Evolutionary conservation across 2,797 vertebrate species (phyloP), one percentile per base, ranked within the genome.

Genomic region (Morelia viridis): DNA sequence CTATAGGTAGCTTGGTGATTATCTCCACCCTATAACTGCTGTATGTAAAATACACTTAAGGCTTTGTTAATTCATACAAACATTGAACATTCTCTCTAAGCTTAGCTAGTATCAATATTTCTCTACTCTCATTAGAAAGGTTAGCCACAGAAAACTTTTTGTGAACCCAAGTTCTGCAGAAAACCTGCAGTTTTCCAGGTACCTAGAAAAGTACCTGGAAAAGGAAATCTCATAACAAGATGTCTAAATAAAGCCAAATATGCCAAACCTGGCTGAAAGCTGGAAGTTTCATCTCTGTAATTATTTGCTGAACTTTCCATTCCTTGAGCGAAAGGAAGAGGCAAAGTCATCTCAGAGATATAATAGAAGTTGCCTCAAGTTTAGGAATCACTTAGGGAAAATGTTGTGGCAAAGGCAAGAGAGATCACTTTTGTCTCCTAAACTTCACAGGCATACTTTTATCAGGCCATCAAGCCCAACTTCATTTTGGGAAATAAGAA

Each of bases 381-480:
- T 41, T 76, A 76, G 8, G 71, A 41, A 31, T 62, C 53, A 26
- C 0, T 28, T 10, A 31, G 31, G 13, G 28, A 28, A 19, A n/a
- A 56, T 15, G 17, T 22, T 13, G 53, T 5, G 26, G 41, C 5
- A 46, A 76, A 87, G 35, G 41, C 22, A 80, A 7, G 6, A 4
- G 7, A 15, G 24, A 24, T 83, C 58, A 83, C 17, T 80, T 83
- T 64, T 62, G 31, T 84, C 35, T 19, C 57, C 35, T 46, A 76
- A 26, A n/a, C 19, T 71, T 89, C 65, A 19, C 3, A 46, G 9
- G 94, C 95, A 90, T 94, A 31, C 93, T 88, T 95, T 96, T 95
- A 89, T 90, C 50, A 88, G 93, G 60, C 87, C 92, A 92, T 93
- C 46, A 58, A 94, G 93, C 94, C 57, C 50, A 1, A 24, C 61